Evolutionary conservation across 1,140 invertebrate genomes (phyloP).

Genomic region (Melitaea cinxia): DNA sequence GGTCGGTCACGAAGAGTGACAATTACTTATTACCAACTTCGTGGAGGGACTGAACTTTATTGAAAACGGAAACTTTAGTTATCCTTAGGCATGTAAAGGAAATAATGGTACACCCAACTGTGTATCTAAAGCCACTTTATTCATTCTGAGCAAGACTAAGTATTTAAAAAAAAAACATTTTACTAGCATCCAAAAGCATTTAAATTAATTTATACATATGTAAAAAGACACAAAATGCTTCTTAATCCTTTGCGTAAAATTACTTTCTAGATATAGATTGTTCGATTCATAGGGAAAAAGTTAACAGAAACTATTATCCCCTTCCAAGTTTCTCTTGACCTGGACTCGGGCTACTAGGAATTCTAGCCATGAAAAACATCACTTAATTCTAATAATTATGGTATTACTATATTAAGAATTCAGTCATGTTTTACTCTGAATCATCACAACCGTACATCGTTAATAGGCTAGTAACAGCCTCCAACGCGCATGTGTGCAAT

Average conservation of each 20-base stretch:
- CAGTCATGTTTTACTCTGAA: neutral
- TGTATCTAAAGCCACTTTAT: too few species aligned
- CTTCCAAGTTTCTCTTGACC: neutral
- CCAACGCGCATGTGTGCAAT: slow-evolving; percentile 7
- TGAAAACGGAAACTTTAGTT: neutral
- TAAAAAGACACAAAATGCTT: too few species aligned
- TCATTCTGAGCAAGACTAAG: too few species aligned
- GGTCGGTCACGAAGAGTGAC: neutral
- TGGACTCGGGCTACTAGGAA: neutral
- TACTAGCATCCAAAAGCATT: too few species aligned
- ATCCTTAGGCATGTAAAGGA: neutral
- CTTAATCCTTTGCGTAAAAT: too few species aligned
- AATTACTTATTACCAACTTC: neutral
- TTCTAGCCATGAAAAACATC: neutral
- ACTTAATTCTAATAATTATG: neutral
- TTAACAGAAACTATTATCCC: too few species aligned
- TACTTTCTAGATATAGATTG: too few species aligned
- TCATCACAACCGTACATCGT: neutral
- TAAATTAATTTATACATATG: too few species aligned
- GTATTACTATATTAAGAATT: neutral
- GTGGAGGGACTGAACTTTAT: neutral
- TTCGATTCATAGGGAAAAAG: too few species aligned
- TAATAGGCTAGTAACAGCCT: slow-evolving; percentile 5
- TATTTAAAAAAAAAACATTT: too few species aligned
- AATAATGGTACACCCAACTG: too few species aligned